Evolutionary conservation across 2,888 invertebrate genomes (phyloP).

Genomic region (Eumacrocentrus americanus): DNA sequence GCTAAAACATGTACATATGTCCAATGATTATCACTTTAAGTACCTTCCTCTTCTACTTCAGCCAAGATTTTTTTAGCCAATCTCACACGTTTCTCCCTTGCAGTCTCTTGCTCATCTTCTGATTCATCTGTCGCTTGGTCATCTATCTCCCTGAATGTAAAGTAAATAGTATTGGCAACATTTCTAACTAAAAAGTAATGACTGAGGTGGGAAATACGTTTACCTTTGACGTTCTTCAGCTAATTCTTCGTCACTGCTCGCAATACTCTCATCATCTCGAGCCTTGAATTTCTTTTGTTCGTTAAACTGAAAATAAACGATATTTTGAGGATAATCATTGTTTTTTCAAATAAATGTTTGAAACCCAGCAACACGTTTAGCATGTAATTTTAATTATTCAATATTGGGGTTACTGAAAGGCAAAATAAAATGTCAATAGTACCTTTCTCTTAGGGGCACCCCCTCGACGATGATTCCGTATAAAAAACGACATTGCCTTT

Average conservation of each 20-base stretch:
- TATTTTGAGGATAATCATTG: neutral
- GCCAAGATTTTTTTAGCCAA: constrained; percentile 88
- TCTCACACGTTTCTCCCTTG: constrained; percentile 88
- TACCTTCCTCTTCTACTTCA: constrained; percentile 81
- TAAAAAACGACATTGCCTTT: constrained; percentile 58
- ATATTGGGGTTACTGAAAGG: no score
- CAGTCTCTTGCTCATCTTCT: constrained; percentile 78
- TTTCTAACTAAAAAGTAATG: no score
- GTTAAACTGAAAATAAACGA: constrained; percentile 41
- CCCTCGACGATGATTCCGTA: constrained; percentile 44
- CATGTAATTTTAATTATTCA: no score
- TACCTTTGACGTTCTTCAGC: constrained; percentile 51
- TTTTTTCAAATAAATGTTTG: constrained; percentile 1
- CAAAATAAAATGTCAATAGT: no score
- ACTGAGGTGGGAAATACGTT: constrained; percentile 11
- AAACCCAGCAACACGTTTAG: no score
- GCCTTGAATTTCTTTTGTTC: constrained; percentile 36
- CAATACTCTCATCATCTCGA: constrained; percentile 54
- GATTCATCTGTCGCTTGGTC: constrained; percentile 49
- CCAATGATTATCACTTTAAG: no score
- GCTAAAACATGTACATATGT: no score
- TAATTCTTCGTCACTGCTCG: constrained; percentile 57
- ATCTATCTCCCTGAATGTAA: constrained; percentile 45
- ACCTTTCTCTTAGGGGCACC: constrained; percentile 50
- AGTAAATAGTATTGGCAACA: constrained; percentile 13